phyloP scores from a whole-genome alignment of 2,888 invertebrate genomes.

The Caenorhabditis sulstoni region DNA sequence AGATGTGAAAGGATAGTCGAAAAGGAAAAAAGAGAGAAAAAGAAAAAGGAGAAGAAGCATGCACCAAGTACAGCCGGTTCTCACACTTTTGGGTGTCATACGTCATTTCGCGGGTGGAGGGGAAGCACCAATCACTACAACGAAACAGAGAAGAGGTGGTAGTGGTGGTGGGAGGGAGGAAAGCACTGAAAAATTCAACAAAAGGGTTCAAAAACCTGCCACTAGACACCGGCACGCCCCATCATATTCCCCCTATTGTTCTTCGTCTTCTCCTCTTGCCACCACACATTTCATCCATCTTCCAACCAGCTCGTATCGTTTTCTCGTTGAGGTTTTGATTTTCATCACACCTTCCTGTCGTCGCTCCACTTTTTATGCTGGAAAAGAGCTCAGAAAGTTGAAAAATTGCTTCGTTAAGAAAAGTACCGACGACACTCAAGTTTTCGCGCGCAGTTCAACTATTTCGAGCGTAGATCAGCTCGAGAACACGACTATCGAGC shows the following conservation, averaged over 20 bases:
- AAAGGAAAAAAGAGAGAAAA: slow-evolving; percentile 7
- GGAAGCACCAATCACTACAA: slow-evolving; percentile 37
- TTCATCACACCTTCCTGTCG: slow-evolving; percentile 52
- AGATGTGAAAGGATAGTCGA: not conserved
- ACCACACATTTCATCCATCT: not conserved
- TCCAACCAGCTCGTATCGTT: slow-evolving; percentile 10
- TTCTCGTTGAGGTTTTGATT: slow-evolving; percentile 48
- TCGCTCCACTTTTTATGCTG: slow-evolving; percentile 1
- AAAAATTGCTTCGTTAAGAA: slow-evolving; percentile 30
- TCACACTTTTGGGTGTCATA: slow-evolving; percentile 32
- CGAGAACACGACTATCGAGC: not conserved
- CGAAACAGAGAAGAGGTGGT: not conserved
- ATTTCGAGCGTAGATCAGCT: not conserved
- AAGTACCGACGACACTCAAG: slow-evolving; percentile 40
- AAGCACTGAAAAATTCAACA: slow-evolving; percentile 31
- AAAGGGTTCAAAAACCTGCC: slow-evolving; percentile 41
- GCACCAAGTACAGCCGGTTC: slow-evolving; percentile 13
- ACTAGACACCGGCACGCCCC: not conserved
- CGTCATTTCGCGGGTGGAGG: slow-evolving; percentile 26
- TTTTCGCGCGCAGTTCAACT: too few species aligned
- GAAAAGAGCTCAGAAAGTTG: too few species aligned
- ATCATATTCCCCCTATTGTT: too few species aligned
- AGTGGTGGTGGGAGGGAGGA: not conserved
- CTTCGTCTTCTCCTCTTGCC: slow-evolving; percentile 18
- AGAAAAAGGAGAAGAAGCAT: slow-evolving; percentile 1